Percentiles rank a stretch among this genome's conserved stretches.
These are phyloP conservation scores for Diuraphis noxia DNA, from an alignment of 1,140 invertebrate species.

Conservation along the genomic window DNA sequence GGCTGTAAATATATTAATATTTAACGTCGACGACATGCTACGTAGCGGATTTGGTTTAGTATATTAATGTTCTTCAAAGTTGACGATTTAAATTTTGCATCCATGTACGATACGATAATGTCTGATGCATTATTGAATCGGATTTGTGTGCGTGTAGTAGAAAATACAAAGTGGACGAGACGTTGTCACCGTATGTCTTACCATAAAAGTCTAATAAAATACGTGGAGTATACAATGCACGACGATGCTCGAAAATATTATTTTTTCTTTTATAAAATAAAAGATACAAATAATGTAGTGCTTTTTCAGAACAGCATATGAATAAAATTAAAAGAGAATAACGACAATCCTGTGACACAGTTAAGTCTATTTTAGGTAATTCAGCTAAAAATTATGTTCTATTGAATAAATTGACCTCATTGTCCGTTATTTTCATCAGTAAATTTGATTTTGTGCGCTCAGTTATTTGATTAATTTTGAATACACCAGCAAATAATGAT, in stretches of 20 bases:
- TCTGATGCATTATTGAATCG: neutral
- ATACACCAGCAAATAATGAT: neutral
- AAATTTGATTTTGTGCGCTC: neutral
- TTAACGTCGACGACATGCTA: neutral
- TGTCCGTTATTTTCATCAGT: neutral
- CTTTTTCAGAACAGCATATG: neutral
- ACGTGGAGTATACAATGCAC: neutral
- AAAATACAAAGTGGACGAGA: neutral
- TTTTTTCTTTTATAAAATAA: neutral
- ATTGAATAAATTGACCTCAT: neutral
- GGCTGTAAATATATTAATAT: neutral
- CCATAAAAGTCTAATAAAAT: slow-evolving; percentile 9
- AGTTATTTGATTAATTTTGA: neutral
- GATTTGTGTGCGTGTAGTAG: neutral
- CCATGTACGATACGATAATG: neutral
- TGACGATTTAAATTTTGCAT: neutral
- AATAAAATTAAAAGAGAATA: neutral
- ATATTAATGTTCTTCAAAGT: neutral
- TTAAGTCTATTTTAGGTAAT: neutral
- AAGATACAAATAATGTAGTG: neutral
- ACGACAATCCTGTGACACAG: neutral
- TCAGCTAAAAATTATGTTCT: neutral
- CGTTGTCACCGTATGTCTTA: neutral
- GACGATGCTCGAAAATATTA: neutral
- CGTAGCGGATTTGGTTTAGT: neutral